Base-by-base conservation (phyloP, 1,140 invertebrate genomes). In the Piezodorus guildinii region DNA sequence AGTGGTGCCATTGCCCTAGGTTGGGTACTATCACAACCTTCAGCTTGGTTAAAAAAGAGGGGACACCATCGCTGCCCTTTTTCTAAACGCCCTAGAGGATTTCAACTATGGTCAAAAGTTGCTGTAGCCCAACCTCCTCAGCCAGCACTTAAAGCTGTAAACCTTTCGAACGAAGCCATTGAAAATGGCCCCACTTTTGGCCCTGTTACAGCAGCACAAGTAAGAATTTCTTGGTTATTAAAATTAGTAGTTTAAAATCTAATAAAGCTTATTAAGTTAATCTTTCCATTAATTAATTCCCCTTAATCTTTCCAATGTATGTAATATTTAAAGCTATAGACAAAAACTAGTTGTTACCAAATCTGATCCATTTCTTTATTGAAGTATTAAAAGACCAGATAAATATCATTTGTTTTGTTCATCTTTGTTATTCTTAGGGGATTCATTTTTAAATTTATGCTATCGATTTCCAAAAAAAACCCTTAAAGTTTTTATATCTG, bases 1-100 rank as follows among this genome's bases (percentile, higher is more conserved):
- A 65, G 64, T 30, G 46, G 60, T 62, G 60, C 64, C 8, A 17
- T 65, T 39, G 64, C 58, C 4, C 43, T 65, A n/a, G 64, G 46
- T 25, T 62, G 49, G 58, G 27, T 61, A 2, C 54, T 65, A 14
- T 62, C 39, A 27, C 64, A 62, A 16, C 49, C 60, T 17, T 62
- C 19, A 46, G n/a, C 25, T 17, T 54, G 60, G 60, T 58, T 23
- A 15, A 21, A 43, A 14, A 14, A 59, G 9, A 43, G n/a, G n/a
- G n/a, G 45, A 44, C 25, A 61, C 19, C 15, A 45, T 14, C 19
- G 23, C n/a, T 21, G 34, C 15, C 60, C 45, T 61, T 44, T 25
- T 25, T 17, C 58, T 17, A 30, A 25, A 6, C 58, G n/a, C 5
- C 30, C 30, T 1, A 49, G 25, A 46, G 5, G 1, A 34, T 49